Conservation (phyloP, 2,797 vertebrate species). For the Tenualosa ilisha region DNA sequence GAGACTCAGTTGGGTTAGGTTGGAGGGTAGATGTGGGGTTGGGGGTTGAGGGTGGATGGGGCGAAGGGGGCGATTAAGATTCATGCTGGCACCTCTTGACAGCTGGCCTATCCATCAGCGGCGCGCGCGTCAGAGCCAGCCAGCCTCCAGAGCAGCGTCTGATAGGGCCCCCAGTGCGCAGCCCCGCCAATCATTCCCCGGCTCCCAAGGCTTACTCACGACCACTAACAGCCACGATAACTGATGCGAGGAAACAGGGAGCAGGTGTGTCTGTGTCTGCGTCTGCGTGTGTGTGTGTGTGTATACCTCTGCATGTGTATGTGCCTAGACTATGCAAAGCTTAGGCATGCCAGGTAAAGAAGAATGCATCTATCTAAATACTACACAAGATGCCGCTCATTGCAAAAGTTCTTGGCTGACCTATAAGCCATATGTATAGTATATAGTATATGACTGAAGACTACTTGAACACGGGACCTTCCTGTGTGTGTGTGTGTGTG, state of each 20-base stretch:
- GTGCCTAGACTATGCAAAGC: background rate
- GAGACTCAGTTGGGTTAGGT: background rate
- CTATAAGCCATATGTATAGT: too few relatives aligned
- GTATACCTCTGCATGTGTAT: background rate
- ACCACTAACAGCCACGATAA: background rate
- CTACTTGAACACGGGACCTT: too few relatives aligned
- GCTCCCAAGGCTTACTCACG: background rate
- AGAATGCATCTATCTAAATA: background rate
- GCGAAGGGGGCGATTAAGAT: slow-evolving; percentile 6
- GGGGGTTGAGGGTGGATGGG: background rate
- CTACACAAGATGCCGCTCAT: background rate
- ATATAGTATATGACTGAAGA: too few relatives aligned
- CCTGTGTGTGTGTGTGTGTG: background rate
- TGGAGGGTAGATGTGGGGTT: background rate
- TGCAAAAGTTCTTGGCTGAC: background rate
- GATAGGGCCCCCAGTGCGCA: background rate
- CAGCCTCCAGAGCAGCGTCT: background rate
- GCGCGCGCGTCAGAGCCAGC: background rate
- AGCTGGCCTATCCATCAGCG: slow-evolving; percentile 38
- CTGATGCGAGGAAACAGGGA: background rate
- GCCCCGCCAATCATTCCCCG: background rate
- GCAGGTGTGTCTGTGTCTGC: background rate
- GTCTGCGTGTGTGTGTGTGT: background rate
- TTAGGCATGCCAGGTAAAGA: too few relatives aligned
- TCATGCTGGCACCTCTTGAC: slow-evolving; percentile 2